phyloP scores from a whole-genome alignment of 64 coral and sea anemone species.

The Montipora cactus region DNA sequence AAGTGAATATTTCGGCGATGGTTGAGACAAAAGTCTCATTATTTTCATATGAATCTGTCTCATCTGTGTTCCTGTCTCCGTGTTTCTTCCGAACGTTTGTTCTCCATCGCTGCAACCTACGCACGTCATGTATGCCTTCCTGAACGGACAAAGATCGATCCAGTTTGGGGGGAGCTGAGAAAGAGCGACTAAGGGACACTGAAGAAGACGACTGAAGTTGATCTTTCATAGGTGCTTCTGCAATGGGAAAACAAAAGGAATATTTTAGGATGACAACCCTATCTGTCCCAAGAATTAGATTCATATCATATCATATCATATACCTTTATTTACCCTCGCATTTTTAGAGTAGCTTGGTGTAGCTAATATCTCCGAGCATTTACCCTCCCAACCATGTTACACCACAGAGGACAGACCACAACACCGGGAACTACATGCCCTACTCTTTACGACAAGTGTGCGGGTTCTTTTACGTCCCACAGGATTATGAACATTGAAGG shows the following conservation, averaged over 20 bases:
- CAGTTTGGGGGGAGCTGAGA: conserved; percentile 80
- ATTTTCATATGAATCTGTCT: conserved; percentile 13
- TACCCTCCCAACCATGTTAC: too few relatives aligned
- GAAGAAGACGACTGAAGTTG: conserved; percentile 21
- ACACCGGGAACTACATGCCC: too few relatives aligned
- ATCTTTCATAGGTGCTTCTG: background rate
- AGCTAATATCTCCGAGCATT: too few relatives aligned
- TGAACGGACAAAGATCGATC: conserved; percentile 75
- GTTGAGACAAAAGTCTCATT: conserved; percentile 71
- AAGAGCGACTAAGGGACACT: conserved; percentile 66
- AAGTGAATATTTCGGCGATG: conserved; percentile 89
- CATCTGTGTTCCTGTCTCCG: background rate
- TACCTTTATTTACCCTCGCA: too few relatives aligned
- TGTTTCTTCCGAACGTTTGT: conserved; percentile 82
- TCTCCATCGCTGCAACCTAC: conserved; percentile 91
- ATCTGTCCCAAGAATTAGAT: too few relatives aligned
- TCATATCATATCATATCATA: too few relatives aligned
- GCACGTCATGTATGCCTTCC: conserved; percentile 85
- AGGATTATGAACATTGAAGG: too few relatives aligned
- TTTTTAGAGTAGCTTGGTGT: too few relatives aligned
- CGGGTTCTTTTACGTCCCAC: too few relatives aligned
- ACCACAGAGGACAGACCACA: too few relatives aligned
- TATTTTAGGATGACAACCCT: background rate
- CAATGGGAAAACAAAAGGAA: background rate
- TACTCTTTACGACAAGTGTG: too few relatives aligned